Base-by-base conservation (phyloP, 1,140 invertebrate genomes). In the Oncopeltus fasciatus region DNA sequence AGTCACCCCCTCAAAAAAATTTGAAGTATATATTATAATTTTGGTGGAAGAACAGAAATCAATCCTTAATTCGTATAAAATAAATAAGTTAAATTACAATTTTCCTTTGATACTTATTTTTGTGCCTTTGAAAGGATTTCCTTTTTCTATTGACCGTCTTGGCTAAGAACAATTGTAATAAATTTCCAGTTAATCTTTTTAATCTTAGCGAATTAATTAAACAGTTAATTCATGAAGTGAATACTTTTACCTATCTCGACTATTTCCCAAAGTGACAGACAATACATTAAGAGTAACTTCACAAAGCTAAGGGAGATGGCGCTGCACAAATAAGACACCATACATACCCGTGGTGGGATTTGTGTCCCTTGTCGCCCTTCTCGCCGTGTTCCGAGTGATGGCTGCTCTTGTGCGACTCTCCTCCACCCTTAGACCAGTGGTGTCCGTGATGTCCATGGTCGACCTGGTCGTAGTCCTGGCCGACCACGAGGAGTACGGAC, bases 361-460 rank as follows among this genome's bases (percentile, higher is more conserved):
- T 77, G 70, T 79, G 74, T 0, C 76, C 75, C 58, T 79, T 76
- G 38, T 79, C 75, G 0, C 73, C 78, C 66, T 84, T 82, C 9
- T 81, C 76, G 0, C 81, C 82, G 26, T 82, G 73, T 27, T 73
- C 74, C 56, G 72, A 71, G 63, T 81, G 78, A 59, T 81, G 78
- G 58, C 81, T 77, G 5, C 77, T 70, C 65, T 83, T 78, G 59
- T 81, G 75, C 56, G 81, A 76, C 38, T 78, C 75, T 0, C 79
- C 80, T 0, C 74, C 79, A 26, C 82, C 81, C 38, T 78, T 75
- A 46, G 80, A 76, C 64, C 74, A 74, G 57, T 70, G 57, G 2
- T 53, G 49, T 27, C 20, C 49, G 3, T 53, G 49, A 24, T 53
- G 24, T 4, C 24, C 49, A 12, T 26, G 20, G 26, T 18, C 49